phyloP scores from a whole-genome alignment of 2,888 invertebrate genomes.

The Sinhomidia bicolor region DNA sequence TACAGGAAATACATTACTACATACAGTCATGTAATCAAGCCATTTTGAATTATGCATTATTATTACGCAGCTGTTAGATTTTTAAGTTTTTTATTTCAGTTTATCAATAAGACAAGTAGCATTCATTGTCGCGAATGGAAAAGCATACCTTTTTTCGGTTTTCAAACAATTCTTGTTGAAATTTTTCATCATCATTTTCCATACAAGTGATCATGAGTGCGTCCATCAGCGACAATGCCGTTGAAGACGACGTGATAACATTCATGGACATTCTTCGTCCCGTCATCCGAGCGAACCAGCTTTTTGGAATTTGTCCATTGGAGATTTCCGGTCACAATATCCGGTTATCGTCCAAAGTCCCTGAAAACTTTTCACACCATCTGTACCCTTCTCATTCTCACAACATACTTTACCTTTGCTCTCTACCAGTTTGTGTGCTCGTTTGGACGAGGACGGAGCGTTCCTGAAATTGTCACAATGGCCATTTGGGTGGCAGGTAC shows the following conservation, averaged over 20 bases:
- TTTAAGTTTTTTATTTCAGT: too few relatives aligned
- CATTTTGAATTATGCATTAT: too few relatives aligned
- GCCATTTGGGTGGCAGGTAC: slow-evolving; percentile 70
- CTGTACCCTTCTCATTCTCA: slow-evolving; percentile 71
- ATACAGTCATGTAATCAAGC: too few relatives aligned
- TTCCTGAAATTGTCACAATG: slow-evolving; percentile 73
- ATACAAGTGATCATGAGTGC: not conserved
- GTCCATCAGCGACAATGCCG: not conserved
- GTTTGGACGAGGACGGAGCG: slow-evolving; percentile 58
- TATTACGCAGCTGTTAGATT: too few relatives aligned
- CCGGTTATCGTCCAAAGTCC: slow-evolving; percentile 73
- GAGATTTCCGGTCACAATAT: slow-evolving; percentile 74
- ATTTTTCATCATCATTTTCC: too few relatives aligned
- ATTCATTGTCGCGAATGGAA: too few relatives aligned
- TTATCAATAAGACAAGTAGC: too few relatives aligned
- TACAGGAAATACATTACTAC: too few relatives aligned
- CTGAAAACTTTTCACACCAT: slow-evolving; percentile 72
- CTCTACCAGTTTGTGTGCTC: slow-evolving; percentile 70
- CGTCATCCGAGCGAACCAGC: slow-evolving; percentile 75
- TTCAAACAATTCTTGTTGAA: too few relatives aligned
- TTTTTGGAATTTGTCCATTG: slow-evolving; percentile 78
- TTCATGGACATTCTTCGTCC: slow-evolving; percentile 73
- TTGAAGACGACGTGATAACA: not conserved
- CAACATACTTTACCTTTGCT: slow-evolving; percentile 67
- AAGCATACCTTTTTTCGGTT: too few relatives aligned